These are phyloP conservation scores for Caenorhabditis sp. DNA, from an alignment of 2,888 invertebrate species.

Conservation along the genomic window DNA sequence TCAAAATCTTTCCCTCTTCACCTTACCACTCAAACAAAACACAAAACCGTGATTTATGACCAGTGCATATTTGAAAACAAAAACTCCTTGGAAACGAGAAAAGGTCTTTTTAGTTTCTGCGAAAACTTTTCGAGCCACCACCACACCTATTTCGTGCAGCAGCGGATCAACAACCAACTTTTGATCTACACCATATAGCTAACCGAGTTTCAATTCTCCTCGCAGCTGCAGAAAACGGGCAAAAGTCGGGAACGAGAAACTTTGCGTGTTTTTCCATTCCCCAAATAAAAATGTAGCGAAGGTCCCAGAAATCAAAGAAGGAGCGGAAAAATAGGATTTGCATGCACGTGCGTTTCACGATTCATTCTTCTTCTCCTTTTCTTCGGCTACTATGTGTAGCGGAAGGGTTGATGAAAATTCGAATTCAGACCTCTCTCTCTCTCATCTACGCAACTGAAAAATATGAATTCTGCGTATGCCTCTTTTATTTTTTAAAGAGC, in stretches of 20 bases:
- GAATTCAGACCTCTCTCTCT: not conserved
- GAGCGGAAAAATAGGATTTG: not conserved
- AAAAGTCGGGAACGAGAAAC: not conserved
- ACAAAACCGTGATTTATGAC: constrained; percentile 50
- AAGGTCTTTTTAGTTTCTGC: not conserved
- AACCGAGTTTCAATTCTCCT: constrained; percentile 17
- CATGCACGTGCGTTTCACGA: constrained; percentile 51
- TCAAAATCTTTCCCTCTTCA: constrained; percentile 9
- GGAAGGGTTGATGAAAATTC: constrained; percentile 22
- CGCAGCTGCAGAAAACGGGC: constrained; percentile 9
- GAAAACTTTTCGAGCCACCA: not conserved
- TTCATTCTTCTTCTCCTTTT: not conserved
- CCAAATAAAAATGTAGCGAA: not conserved
- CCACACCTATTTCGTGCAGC: not conserved
- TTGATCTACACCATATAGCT: constrained; percentile 19
- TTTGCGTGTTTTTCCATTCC: constrained; percentile 2
- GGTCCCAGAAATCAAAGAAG: constrained; percentile 10
- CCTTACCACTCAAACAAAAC: constrained; percentile 34
- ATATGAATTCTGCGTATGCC: constrained; percentile 12
- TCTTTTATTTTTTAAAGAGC: constrained; percentile 6
- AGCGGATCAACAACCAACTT: constrained; percentile 16
- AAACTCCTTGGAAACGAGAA: constrained; percentile 30
- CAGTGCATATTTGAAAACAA: constrained; percentile 8
- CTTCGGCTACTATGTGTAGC: constrained; percentile 27
- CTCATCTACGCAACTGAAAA: constrained; percentile 16